Evolutionary conservation across 2,888 invertebrate species (phyloP), one percentile per base, ranked within the genome.

Genomic region (Stratiomys singularior): DNA sequence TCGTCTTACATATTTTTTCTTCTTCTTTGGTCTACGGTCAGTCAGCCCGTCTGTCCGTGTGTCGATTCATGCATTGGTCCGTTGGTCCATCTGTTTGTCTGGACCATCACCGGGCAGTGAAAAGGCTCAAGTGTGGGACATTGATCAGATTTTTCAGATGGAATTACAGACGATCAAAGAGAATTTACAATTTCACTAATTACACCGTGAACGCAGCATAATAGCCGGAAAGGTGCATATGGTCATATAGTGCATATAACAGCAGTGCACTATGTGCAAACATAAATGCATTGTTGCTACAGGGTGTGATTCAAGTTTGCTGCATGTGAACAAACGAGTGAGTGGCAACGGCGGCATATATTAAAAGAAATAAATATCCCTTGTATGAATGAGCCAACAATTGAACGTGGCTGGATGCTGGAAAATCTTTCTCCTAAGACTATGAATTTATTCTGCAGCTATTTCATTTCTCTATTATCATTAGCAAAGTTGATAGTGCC

Each of bases 131-230:
- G 37, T 58, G 25, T 44, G 58, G 30, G 37, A 37, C 58, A 58
- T 30, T 74, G 74, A 74, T 74, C 58, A 37, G 74, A 74, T 74
- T 74, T 72, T 58, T 74, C 58, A 74, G 74, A 74, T 74, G 58
- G 74, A 74, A 74, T 74, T 74, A 74, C 74, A 74, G 74, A 58
- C 74, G 60, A 25, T 37, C 47, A 25, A 58, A 58, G 69, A 74
- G 37, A 58, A 74, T 74, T 56, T 74, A 21, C 74, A 74, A 58
- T 74, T 74, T 74, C 74, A 74, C 74, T 74, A 74, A 74, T 74
- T 74, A 74, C 21, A 23, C 56, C 23, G 5, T 30, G 74, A 58
- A 52, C 60, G 58, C 27, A 9, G 52, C 52, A 56, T 28, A 44
- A 47, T 74, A 37, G 58, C 21, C 11, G 25, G 60, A 46, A 67